Evolutionary conservation across 1,140 invertebrate genomes (phyloP).

Genomic region (Cardiocondyla obscurior): DNA sequence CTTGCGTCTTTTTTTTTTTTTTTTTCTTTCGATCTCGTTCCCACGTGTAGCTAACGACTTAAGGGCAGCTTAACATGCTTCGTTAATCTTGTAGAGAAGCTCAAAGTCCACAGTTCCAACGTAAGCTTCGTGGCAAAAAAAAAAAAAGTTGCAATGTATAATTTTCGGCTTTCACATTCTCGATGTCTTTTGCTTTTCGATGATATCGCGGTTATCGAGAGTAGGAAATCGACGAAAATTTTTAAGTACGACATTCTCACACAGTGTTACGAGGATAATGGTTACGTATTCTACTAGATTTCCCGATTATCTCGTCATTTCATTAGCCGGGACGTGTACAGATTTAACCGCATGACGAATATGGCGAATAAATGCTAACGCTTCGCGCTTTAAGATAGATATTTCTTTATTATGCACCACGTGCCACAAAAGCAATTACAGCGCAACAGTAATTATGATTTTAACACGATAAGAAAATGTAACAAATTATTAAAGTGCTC

Average conservation of each 20-base stretch:
- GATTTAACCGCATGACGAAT: conserved; percentile 22
- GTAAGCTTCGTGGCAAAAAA: not conserved
- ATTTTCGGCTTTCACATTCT: conserved; percentile 20
- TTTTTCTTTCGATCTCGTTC: not conserved
- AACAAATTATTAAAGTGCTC: too few species aligned
- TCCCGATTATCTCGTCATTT: not conserved
- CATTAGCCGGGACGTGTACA: not conserved
- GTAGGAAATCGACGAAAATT: not conserved
- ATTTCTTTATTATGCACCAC: conserved; percentile 18
- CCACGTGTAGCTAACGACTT: not conserved
- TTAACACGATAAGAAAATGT: too few species aligned
- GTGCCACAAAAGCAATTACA: not conserved
- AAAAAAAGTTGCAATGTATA: too few species aligned
- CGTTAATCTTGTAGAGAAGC: not conserved
- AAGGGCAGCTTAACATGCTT: not conserved
- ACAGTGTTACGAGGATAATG: conserved; percentile 9
- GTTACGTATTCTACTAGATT: not conserved
- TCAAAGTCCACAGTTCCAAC: not conserved
- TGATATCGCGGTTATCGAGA: not conserved
- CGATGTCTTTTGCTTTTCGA: not conserved
- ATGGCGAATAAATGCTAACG: not conserved
- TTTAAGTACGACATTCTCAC: not conserved
- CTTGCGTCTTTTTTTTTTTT: not conserved
- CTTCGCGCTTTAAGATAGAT: not conserved
- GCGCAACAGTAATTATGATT: not conserved